phyloP scores from a whole-genome alignment of 2,888 invertebrate genomes.

The Pelosia muscerda region DNA sequence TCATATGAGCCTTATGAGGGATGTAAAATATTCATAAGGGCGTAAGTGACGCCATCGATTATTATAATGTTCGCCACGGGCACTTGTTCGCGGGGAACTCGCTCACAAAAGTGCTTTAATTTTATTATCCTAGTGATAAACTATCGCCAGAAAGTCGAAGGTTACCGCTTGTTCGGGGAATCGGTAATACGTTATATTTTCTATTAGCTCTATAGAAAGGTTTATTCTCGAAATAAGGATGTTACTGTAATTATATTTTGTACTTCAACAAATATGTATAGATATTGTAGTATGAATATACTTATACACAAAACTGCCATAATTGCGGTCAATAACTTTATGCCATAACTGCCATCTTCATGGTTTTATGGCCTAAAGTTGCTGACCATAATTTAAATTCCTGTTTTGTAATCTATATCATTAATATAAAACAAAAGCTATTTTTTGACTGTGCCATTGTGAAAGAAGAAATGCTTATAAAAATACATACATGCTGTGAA shows the following conservation, averaged over 20 bases:
- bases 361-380: too few species aligned
- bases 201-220: background rate
- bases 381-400: too few species aligned
- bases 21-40: conserved; percentile 71
- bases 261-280: background rate
- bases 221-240: background rate
- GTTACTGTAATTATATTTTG: background rate
- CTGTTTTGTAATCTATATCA: too few species aligned
- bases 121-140: conserved; percentile 19
- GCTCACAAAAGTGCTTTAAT: conserved; percentile 45
- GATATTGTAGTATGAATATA: background rate
- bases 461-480: background rate
- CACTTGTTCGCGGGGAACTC: conserved; percentile 50
- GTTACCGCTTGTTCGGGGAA: background rate
- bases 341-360: too few species aligned
- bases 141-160: background rate
- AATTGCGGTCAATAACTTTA: too few species aligned
- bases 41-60: conserved; percentile 73
- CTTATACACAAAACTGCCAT: too few species aligned
- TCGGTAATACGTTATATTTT: background rate
- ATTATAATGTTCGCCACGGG: conserved; percentile 63
- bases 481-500: background rate
- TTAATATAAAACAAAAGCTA: too few species aligned
- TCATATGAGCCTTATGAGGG: conserved; percentile 52
- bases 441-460: too few species aligned